Base-by-base conservation (phyloP, 2,888 invertebrate species). In the Diarsia dahlii region DNA sequence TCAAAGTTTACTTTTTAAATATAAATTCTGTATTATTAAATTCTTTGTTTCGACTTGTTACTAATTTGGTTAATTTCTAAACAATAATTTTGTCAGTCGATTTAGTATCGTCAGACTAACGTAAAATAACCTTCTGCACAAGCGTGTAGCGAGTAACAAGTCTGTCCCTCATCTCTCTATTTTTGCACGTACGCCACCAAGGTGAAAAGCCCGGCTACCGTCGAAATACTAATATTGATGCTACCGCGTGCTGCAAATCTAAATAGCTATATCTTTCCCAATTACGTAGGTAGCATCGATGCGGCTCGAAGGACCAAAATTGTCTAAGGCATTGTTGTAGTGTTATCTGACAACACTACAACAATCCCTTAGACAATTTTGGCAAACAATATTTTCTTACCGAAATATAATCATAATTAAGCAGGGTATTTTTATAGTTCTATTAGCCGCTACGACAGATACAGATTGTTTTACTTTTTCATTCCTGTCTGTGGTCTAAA, bases 131-230 rank as follows among this genome's bases (percentile, higher is more conserved):
- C 74, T 80, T 80, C 56, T 20, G 34, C 20, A 34, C 28, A 78
- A 46, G 65, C 79, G 70, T 78, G 69, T 34, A 45, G 28, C 74
- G 62, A 67, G 48, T 74, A 63, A 28, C 46, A 80, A 84, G 54
- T 84, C 50, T 60, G 75, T 63, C 58, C 39, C 81, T 74, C 70
- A 75, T 81, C 63, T 62, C 52, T 84, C 46, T 74, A 75, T 74
- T 75, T 84, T 62, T 58, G 70, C 81, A 82, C 81, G 85, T 82
- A 84, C 71, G 39, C 63, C n/a, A 64, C 54, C 84, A 81, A 81
- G 81, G 84, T 81, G 67, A 81, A 73, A 75, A 50, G 20, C 56
- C 83, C 10, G 28, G 58, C 45, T 67, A 74, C 81, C 81, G 74
- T 81, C 64, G 50, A 67, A 81, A 56, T 84, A 67, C 71, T 56